A percentile compares a stretch with the other conserved stretches of the same genome.
Conservation (phyloP, 1,140 invertebrate genomes). For the Nephila pilipes region DNA sequence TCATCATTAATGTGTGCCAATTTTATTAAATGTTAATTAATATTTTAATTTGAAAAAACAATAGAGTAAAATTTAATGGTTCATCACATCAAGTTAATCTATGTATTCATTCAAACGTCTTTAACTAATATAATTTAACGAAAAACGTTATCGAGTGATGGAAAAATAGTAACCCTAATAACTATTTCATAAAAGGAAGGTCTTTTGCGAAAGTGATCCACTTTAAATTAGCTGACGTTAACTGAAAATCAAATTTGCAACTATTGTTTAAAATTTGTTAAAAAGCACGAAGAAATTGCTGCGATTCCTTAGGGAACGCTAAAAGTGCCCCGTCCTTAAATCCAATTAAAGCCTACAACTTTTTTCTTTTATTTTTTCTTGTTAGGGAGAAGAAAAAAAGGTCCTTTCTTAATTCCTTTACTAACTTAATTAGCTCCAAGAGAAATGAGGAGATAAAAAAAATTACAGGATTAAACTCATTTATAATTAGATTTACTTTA, state of each 20-base stretch:
- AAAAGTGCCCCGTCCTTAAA: slow-evolving; percentile 29
- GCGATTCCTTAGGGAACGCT: background rate
- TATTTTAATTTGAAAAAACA: no score
- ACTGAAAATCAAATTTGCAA: slow-evolving; percentile 20
- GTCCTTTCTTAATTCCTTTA: background rate
- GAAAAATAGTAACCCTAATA: slow-evolving; percentile 20
- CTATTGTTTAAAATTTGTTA: background rate
- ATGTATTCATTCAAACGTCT: background rate
- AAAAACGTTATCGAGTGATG: background rate
- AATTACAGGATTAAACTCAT: slow-evolving; percentile 17
- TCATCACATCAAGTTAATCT: no score
- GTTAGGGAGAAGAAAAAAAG: background rate
- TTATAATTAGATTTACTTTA: slow-evolving; percentile 69
- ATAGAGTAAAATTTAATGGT: no score
- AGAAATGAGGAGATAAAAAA: slow-evolving; percentile 1
- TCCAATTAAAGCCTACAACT: slow-evolving; percentile 54
- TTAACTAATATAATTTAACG: background rate
- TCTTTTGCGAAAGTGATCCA: background rate
- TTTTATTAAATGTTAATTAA: no score
- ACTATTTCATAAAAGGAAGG: background rate
- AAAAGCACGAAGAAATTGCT: background rate
- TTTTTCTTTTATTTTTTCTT: background rate
- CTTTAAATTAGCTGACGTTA: slow-evolving; percentile 2
- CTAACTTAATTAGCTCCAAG: slow-evolving; percentile 43
- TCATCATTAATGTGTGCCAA: no score